Evolutionary conservation across 2,797 vertebrate species (phyloP).

Genomic region (Crenichthys baileyi): DNA sequence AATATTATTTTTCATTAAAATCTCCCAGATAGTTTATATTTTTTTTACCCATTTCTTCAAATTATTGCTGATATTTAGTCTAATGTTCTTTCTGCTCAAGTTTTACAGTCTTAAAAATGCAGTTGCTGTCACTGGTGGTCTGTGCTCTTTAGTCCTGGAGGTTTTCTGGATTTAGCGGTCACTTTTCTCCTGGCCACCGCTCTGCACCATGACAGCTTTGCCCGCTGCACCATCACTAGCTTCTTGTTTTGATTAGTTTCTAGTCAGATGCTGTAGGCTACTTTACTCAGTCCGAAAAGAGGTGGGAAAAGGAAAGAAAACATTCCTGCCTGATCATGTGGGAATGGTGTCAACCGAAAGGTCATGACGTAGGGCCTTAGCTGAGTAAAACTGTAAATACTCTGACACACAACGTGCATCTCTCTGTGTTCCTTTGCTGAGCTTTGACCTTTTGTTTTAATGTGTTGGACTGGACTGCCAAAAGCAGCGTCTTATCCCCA

Average conservation of each 20-base stretch:
- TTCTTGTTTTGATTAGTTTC: constrained; percentile 16
- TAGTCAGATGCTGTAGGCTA: neutral
- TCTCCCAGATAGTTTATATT: neutral
- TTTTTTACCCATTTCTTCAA: neutral
- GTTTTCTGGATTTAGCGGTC: constrained; percentile 65
- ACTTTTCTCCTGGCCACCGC: constrained; percentile 38
- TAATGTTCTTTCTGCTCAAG: constrained; percentile 15
- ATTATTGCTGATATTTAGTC: neutral
- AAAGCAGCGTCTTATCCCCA: constrained; percentile 10
- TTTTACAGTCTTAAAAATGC: constrained; percentile 31
- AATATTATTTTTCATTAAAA: neutral
- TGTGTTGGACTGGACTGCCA: constrained; percentile 35
- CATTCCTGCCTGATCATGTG: constrained; percentile 20
- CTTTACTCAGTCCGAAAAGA: constrained; percentile 7
- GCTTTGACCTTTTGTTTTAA: constrained; percentile 49
- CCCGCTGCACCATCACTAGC: constrained; percentile 16
- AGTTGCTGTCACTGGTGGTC: constrained; percentile 45
- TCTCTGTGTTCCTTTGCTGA: constrained; percentile 37
- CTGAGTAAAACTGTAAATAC: constrained; percentile 41
- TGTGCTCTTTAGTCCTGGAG: constrained; percentile 24
- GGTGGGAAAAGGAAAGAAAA: constrained; percentile 38
- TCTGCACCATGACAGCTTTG: constrained; percentile 45
- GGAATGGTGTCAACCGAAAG: constrained; percentile 50
- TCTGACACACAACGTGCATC: constrained; percentile 29
- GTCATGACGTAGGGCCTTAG: constrained; percentile 26